Percentiles rank a stretch among this genome's conserved stretches.
phyloP scores from a whole-genome alignment of 1,140 invertebrate species.

The Holcopasites calliopsidis region DNA sequence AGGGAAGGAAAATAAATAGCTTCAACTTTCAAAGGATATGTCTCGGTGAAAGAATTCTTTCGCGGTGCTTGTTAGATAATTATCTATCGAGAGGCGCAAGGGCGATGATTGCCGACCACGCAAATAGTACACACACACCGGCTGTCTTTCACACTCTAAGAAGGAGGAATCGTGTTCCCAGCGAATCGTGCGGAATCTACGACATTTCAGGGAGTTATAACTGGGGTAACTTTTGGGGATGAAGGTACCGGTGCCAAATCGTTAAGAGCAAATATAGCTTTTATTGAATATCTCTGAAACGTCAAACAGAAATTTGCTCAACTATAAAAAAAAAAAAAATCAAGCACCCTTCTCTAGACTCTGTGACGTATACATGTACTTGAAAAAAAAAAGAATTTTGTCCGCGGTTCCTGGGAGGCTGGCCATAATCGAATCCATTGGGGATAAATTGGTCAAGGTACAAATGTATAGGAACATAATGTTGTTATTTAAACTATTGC shows the following conservation, averaged over 20 bases:
- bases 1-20: neutral
- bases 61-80: slow-evolving; percentile 1
- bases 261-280: neutral
- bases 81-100: slow-evolving; percentile 38
- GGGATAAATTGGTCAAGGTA: slow-evolving; percentile 76
- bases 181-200: slow-evolving; percentile 37
- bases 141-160: slow-evolving; percentile 77
- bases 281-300: neutral
- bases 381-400: neutral
- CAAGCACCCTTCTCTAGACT: neutral
- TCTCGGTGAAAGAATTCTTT: slow-evolving; percentile 3
- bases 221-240: too few species aligned
- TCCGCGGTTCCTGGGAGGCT: slow-evolving; percentile 62
- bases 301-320: slow-evolving; percentile 10
- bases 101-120: slow-evolving; percentile 51
- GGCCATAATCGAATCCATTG: slow-evolving; percentile 69
- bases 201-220: neutral
- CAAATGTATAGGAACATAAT: slow-evolving; percentile 78
- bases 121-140: slow-evolving; percentile 72
- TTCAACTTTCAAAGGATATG: neutral
- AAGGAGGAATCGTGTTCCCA: slow-evolving; percentile 72
- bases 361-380: neutral
- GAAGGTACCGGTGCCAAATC: slow-evolving; percentile 30
- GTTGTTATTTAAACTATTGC: slow-evolving; percentile 74
- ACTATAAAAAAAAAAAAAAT: neutral